A percentile compares a stretch with the other conserved stretches of the same genome.
Conservation (phyloP, 2,888 invertebrate genomes). For the Odontomyia ornata region DNA sequence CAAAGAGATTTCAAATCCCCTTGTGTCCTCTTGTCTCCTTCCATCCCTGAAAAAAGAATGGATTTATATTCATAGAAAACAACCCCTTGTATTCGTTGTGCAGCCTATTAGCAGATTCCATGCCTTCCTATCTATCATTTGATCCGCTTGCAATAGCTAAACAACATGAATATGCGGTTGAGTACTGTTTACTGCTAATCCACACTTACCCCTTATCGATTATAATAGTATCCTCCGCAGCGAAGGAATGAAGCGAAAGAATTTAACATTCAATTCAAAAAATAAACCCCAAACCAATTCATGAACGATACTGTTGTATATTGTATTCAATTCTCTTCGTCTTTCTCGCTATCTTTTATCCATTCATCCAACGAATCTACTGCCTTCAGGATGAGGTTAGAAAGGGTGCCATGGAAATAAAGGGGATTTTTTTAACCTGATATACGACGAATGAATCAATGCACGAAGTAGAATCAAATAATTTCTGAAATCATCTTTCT, state of each 20-base stretch:
- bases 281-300: slow-evolving; percentile 43
- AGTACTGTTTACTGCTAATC: slow-evolving; percentile 48
- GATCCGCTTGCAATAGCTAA: slow-evolving; percentile 30
- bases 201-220: slow-evolving; percentile 49
- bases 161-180: slow-evolving; percentile 44
- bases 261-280: slow-evolving; percentile 46
- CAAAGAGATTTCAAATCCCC: slow-evolving; percentile 43
- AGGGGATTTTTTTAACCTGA: background rate
- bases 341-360: slow-evolving; percentile 38
- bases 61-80: slow-evolving; percentile 23
- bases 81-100: slow-evolving; percentile 16
- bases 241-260: slow-evolving; percentile 39
- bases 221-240: slow-evolving; percentile 30
- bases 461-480: slow-evolving; percentile 26
- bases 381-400: background rate
- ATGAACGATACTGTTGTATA: background rate
- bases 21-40: background rate
- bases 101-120: slow-evolving; percentile 1
- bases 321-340: background rate
- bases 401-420: slow-evolving; percentile 7
- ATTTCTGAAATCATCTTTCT: slow-evolving; percentile 33
- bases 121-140: background rate
- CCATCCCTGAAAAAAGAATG: slow-evolving; percentile 10
- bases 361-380: slow-evolving; percentile 13
- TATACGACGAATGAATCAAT: background rate